A percentile compares a stretch with the other conserved stretches of the same genome.
phyloP scores from a whole-genome alignment of 1,140 invertebrate genomes.

The Papilio aristodemus region DNA sequence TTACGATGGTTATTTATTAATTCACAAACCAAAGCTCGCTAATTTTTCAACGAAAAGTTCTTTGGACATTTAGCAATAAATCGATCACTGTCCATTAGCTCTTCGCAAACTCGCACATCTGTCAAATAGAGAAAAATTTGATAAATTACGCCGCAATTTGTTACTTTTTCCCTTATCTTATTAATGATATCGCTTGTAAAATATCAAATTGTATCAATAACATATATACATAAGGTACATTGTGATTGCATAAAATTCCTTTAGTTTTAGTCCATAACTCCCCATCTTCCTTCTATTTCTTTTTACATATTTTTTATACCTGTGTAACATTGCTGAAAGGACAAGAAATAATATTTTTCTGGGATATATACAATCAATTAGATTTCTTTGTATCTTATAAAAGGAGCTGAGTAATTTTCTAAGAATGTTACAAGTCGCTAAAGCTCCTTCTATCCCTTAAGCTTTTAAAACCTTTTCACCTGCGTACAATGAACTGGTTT shows the following conservation, averaged over 20 bases:
- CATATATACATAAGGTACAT: too few relatives aligned
- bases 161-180: neutral
- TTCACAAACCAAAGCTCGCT: neutral
- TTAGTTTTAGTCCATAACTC: too few relatives aligned
- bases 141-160: conserved; percentile 5
- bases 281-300: too few relatives aligned
- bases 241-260: too few relatives aligned
- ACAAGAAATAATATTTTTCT: neutral
- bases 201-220: too few relatives aligned
- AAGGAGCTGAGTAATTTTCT: neutral
- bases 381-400: neutral
- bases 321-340: neutral
- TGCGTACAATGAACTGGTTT: conserved; percentile 7
- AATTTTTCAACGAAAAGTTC: neutral
- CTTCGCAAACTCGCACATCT: neutral
- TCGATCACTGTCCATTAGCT: conserved; percentile 10
- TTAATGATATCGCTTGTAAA: too few relatives aligned
- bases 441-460: conserved; percentile 10
- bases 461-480: conserved; percentile 21
- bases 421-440: conserved; percentile 7
- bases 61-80: neutral
- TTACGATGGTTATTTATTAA: neutral
- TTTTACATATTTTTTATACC: neutral
- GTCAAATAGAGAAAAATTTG: conserved; percentile 6
- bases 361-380: neutral